Percentiles rank a stretch among this genome's conserved stretches.
Evolutionary conservation across 2,888 invertebrate genomes (phyloP).

Genomic region (Rotaria magnacalcarata): DNA sequence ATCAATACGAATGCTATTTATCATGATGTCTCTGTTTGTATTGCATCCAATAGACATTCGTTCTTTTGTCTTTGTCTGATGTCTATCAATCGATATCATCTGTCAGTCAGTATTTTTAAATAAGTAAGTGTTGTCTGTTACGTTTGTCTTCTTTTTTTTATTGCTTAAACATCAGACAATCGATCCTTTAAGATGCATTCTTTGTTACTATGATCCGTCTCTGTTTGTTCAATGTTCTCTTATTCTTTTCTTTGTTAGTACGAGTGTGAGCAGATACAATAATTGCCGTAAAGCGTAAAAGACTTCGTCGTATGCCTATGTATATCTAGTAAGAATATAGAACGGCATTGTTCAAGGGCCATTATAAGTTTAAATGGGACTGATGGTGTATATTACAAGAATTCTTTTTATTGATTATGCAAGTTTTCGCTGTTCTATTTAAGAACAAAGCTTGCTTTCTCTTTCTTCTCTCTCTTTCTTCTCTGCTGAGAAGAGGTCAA

Average conservation of each 20-base stretch:
- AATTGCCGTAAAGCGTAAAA: not conserved
- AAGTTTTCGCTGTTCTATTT: not conserved
- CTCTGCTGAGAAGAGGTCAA: not conserved
- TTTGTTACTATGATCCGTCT: not conserved
- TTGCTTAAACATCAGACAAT: constrained; percentile 11
- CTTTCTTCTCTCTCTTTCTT: not conserved
- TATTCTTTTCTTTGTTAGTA: not conserved
- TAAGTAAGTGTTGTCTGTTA: not conserved
- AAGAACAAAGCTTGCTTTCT: not conserved
- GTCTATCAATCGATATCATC: not conserved
- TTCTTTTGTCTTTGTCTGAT: not conserved
- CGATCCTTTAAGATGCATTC: not conserved
- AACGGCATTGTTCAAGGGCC: not conserved
- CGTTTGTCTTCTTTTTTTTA: not conserved
- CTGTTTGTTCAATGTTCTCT: not conserved
- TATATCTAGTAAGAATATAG: not conserved
- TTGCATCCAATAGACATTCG: not conserved
- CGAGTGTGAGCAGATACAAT: not conserved
- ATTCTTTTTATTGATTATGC: not conserved
- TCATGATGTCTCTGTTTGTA: not conserved
- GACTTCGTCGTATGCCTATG: not conserved
- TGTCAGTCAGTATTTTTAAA: not conserved
- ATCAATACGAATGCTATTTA: not conserved
- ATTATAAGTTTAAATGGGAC: not conserved
- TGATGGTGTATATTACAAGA: not conserved